Percentiles rank a stretch among this genome's conserved stretches.
These are phyloP conservation scores for Zaprionus bogoriensis DNA, from an alignment of 2,888 invertebrate species.

Conservation along the genomic window DNA sequence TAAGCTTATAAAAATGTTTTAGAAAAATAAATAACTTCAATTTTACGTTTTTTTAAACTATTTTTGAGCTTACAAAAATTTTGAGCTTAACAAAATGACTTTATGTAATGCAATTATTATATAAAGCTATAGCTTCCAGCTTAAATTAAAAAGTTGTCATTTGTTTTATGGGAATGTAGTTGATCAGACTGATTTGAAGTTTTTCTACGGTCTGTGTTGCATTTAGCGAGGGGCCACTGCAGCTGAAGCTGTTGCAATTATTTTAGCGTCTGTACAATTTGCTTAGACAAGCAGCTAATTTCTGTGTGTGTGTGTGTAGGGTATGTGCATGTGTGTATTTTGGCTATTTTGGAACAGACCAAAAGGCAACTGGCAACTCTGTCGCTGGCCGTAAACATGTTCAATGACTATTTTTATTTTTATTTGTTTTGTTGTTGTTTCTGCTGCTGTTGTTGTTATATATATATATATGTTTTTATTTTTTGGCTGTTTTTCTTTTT, in stretches of 20 bases:
- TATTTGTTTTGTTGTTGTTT: slow-evolving; percentile 42
- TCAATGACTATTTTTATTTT: slow-evolving; percentile 76
- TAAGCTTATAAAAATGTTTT: too few species aligned
- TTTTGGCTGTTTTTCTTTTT: slow-evolving; percentile 35
- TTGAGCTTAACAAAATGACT: too few species aligned
- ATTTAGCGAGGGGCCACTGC: neutral
- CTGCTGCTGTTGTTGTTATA: slow-evolving; percentile 16
- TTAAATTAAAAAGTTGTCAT: too few species aligned
- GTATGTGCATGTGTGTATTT: slow-evolving; percentile 11
- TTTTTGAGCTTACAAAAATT: too few species aligned
- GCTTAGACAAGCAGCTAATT: slow-evolving; percentile 55
- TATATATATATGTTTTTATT: slow-evolving; percentile 41
- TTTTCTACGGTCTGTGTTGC: too few species aligned
- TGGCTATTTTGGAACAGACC: slow-evolving; percentile 64
- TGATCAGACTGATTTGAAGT: too few species aligned
- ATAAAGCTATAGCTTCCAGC: too few species aligned
- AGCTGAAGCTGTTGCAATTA: slow-evolving; percentile 33
- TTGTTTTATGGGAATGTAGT: too few species aligned
- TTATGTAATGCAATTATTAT: too few species aligned
- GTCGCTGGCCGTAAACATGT: slow-evolving; percentile 65
- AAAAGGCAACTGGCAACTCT: slow-evolving; percentile 35
- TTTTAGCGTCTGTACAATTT: slow-evolving; percentile 37
- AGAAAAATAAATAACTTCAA: too few species aligned
- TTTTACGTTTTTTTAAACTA: too few species aligned
- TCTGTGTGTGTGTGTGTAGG: slow-evolving; percentile 7